Evolutionary conservation across 2,113 vertebrate genomes (phyloP).

Genomic region (Chiloscyllium plagiosum): DNA sequence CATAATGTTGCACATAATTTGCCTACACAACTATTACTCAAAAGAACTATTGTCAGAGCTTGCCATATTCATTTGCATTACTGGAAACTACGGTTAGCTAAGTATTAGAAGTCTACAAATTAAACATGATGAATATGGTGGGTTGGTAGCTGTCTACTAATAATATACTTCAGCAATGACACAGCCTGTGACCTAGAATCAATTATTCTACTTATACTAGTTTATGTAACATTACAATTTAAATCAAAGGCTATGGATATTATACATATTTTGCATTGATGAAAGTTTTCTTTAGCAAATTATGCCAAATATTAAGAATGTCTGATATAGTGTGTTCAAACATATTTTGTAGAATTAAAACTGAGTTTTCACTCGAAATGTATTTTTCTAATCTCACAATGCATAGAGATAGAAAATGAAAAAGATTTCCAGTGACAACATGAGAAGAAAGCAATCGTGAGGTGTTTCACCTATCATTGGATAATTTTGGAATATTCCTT

Average conservation of each 20-base stretch:
- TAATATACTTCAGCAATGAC: not conserved
- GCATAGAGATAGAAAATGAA: not conserved
- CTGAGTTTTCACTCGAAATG: not conserved
- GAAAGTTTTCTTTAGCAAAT: not conserved
- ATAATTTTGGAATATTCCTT: not conserved
- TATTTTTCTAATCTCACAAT: conserved; percentile 16
- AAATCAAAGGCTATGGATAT: not conserved
- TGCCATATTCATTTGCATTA: conserved; percentile 21
- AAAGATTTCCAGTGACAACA: not conserved
- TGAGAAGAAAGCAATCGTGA: not conserved
- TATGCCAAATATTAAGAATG: not conserved
- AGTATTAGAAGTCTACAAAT: not conserved
- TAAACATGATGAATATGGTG: not conserved
- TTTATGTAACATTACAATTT: not conserved
- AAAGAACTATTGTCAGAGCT: not conserved
- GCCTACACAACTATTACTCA: not conserved
- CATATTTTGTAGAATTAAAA: not conserved
- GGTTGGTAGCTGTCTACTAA: not conserved
- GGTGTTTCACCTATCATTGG: not conserved
- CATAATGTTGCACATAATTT: not conserved
- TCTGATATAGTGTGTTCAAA: not conserved
- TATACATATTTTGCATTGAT: not conserved
- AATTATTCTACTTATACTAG: not conserved
- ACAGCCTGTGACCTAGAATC: conserved; percentile 1
- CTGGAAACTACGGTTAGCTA: not conserved